These are phyloP conservation scores for Galagoides demidoff DNA, from an alignment of 2,797 vertebrate species.

Conservation along the genomic window DNA sequence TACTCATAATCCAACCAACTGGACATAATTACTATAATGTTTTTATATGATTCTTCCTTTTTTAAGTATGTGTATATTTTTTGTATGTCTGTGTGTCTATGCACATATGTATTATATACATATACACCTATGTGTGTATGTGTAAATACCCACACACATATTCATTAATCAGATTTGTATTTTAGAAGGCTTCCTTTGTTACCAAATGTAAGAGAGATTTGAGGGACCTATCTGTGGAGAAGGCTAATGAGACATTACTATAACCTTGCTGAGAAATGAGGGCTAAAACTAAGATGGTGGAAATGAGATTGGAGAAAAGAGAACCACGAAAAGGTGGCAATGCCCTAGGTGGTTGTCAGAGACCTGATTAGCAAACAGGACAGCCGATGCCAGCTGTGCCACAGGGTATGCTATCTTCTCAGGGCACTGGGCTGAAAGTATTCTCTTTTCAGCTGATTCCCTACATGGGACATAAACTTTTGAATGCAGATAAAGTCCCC, in stretches of 20 bases:
- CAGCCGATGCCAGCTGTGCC: background rate
- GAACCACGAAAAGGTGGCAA: background rate
- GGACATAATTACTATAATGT: background rate
- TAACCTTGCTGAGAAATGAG: background rate
- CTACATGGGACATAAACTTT: background rate
- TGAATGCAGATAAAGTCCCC: slow-evolving; percentile 26
- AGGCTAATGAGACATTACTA: background rate
- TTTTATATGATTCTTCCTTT: background rate
- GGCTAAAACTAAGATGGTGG: background rate
- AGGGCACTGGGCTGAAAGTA: background rate
- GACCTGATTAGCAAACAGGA: background rate
- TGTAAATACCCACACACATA: background rate
- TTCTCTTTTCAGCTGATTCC: background rate
- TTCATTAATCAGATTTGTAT: background rate
- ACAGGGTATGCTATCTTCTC: background rate
- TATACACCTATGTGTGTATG: background rate
- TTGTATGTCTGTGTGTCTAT: background rate
- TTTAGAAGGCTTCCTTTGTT: slow-evolving; percentile 4
- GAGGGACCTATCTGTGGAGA: background rate
- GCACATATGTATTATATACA: background rate
- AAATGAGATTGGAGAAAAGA: background rate
- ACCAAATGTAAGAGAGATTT: background rate
- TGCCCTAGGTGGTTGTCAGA: background rate
- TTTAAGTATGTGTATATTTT: background rate
- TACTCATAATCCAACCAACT: background rate